These are phyloP conservation scores for Megaceryle alcyon DNA, from an alignment of 2,797 vertebrate species.

Conservation along the genomic window DNA sequence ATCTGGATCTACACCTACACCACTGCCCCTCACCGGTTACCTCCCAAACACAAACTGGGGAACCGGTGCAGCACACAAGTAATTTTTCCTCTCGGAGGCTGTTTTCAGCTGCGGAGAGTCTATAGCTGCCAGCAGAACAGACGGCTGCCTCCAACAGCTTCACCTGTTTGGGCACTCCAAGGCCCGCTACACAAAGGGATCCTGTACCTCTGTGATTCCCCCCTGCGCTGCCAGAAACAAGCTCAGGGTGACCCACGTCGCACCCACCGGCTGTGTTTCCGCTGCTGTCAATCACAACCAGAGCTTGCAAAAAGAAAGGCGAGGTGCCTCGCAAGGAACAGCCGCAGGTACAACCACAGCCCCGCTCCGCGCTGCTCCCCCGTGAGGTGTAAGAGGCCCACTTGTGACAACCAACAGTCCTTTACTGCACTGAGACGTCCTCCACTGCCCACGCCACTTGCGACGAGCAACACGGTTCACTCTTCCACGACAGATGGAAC, in stretches of 20 bases:
- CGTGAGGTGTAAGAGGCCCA: background rate
- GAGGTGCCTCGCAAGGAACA: background rate
- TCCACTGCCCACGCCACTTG: background rate
- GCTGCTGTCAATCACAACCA: too few relatives aligned
- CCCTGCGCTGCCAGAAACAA: background rate
- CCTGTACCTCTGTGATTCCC: background rate
- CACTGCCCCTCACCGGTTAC: background rate
- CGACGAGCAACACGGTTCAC: background rate
- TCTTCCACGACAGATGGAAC: background rate
- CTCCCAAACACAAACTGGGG: background rate
- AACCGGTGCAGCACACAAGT: too few relatives aligned
- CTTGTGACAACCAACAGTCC: background rate
- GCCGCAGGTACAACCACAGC: too few relatives aligned
- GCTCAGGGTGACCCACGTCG: accelerated
- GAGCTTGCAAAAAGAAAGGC: accelerated
- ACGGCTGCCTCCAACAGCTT: background rate
- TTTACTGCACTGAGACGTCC: too few relatives aligned
- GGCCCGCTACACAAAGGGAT: background rate
- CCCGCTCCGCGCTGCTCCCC: background rate
- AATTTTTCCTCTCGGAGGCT: too few relatives aligned
- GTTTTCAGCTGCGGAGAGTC: too few relatives aligned
- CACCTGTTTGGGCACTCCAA: too few relatives aligned
- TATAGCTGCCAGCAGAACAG: too few relatives aligned
- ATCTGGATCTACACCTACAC: background rate
- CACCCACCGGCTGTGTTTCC: accelerated